These are phyloP conservation scores for Lacerta agilis DNA, from an alignment of 2,797 vertebrate species.

Conservation along the genomic window DNA sequence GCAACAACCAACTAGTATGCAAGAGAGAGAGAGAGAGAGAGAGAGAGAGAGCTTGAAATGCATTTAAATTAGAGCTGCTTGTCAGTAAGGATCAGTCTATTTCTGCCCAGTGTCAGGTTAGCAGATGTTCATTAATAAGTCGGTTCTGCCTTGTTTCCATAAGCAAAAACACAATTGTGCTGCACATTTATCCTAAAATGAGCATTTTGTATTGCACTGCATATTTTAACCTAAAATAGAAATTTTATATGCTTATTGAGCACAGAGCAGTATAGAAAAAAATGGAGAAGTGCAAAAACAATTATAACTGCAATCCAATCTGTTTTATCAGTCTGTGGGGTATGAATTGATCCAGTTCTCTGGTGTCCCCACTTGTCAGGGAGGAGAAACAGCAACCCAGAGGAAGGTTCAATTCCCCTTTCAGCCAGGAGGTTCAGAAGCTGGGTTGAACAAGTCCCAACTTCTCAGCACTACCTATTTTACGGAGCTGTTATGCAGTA, in stretches of 20 bases:
- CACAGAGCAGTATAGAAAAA: not conserved
- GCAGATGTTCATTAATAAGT: not conserved
- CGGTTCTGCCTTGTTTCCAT: not conserved
- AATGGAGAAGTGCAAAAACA: not conserved
- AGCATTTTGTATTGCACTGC: not conserved
- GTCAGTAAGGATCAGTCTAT: not conserved
- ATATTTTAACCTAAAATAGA: not conserved
- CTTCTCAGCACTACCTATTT: not conserved
- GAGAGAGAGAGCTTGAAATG: not conserved
- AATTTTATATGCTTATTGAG: not conserved
- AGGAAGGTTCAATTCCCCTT: not conserved
- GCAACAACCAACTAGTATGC: too few relatives aligned
- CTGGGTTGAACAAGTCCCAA: not conserved
- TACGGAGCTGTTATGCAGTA: not conserved
- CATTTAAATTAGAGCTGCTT: not conserved
- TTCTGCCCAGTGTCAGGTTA: not conserved
- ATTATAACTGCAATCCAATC: not conserved
- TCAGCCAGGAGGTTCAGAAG: not conserved
- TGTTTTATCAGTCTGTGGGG: not conserved
- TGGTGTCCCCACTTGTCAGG: not conserved
- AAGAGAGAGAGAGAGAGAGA: not conserved
- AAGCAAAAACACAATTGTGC: not conserved
- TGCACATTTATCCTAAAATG: not conserved
- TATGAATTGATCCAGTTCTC: not conserved
- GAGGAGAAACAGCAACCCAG: not conserved